Base-by-base conservation (phyloP, 2,797 vertebrate species). In the Jordanella pulchra region DNA sequence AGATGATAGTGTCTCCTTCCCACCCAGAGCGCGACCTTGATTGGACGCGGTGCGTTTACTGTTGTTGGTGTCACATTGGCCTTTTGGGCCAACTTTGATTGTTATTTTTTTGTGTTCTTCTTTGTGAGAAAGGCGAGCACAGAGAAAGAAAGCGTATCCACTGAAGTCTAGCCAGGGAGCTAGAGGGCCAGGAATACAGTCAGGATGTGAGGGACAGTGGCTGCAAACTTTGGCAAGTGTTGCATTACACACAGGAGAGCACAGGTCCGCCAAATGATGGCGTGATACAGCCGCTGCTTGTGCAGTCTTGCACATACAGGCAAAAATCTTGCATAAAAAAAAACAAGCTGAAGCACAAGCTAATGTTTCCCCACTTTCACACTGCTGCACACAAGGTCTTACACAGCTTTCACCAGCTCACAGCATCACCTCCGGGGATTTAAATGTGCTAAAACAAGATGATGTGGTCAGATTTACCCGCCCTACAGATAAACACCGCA, bases 111-210 rank as follows among this genome's bases (percentile, higher is more conserved):
- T 66, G 45, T 73, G 51, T 27, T 80, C 75, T 61, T 73, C 63
- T 70, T 48, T 67, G 48, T 60, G 55, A 23, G 48, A 7, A 56
- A 53, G 65, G 69, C 60, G 66, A 73, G 9, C n/a, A 55, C 0
- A 73, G 61, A 56, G 21, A 71, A 47, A 75, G 72, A 71, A 76
- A 78, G 23, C 73, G 71, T 50, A 2, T 69, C 75, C 70, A 89
- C 79, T 90, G 84, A 90, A 89, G 81, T 87, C 42, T 18, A 42
- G 86, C 89, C 88, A 90, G 86, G 76, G 72, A 84, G 84, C 80
- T 68, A 15, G 64, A 75, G 71, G 82, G 67, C 76, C 81, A 78
- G 82, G 71, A 82, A 72, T 77, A 72, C n/a, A 47, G 82, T 82
- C 74, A 44, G 79, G 64, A 73, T 27, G 61, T 64, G 69, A 66